Evolutionary conservation across 2,888 invertebrate species (phyloP).

Genomic region (Zeuzera pyrina): DNA sequence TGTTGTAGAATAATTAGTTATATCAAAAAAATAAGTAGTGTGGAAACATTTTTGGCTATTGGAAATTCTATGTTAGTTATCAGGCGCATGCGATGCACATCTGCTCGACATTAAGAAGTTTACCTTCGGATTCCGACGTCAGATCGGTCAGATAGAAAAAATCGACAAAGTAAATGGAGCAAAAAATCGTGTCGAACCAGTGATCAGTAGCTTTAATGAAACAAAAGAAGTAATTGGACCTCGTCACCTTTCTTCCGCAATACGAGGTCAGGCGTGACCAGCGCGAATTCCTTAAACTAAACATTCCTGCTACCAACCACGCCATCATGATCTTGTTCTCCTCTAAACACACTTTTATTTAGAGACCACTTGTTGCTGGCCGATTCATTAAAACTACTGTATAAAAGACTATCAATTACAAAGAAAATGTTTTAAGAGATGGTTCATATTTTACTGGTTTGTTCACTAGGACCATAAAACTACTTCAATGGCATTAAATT

Average conservation of each 20-base stretch:
- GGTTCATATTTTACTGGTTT: constrained; percentile 19
- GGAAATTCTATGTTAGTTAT: constrained; percentile 9
- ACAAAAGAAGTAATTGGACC: constrained; percentile 52
- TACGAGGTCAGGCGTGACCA: constrained; percentile 60
- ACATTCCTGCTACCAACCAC: too few species aligned
- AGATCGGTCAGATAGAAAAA: constrained; percentile 16
- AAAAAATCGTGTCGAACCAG: constrained; percentile 34
- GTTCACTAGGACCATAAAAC: constrained; percentile 35
- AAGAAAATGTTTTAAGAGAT: constrained; percentile 12
- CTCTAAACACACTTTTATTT: not conserved
- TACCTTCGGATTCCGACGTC: constrained; percentile 13
- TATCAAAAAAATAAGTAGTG: too few species aligned
- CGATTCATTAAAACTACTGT: constrained; percentile 6
- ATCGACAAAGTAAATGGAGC: constrained; percentile 24
- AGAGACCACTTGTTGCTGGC: not conserved
- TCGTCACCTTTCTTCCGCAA: constrained; percentile 61
- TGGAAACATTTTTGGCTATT: too few species aligned
- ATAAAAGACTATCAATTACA: constrained; percentile 13
- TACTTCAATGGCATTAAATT: constrained; percentile 34
- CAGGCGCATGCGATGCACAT: constrained; percentile 5
- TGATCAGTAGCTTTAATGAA: constrained; percentile 36
- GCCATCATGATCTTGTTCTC: too few species aligned
- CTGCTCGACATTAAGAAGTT: constrained; percentile 8
- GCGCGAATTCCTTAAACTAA: constrained; percentile 44
- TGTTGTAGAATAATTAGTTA: too few species aligned